Evolutionary conservation across 1,140 invertebrate species (phyloP), one percentile per base, ranked within the genome.

Genomic region (Episyrphus balteatus): DNA sequence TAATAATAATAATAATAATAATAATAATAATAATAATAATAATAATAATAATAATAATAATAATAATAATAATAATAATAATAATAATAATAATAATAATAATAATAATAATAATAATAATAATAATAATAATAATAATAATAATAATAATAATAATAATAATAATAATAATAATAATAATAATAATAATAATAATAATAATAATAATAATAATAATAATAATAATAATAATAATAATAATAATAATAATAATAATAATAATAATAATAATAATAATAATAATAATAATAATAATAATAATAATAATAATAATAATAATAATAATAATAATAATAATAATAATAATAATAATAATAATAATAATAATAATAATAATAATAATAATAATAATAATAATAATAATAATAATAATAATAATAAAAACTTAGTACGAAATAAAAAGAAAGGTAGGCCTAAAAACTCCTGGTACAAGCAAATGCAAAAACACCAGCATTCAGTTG

Each of bases 21-120:
- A 37, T 37, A 37, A 37, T 37, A 37, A 37, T 37, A 37, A 37
- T 37, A 37, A 37, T 37, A 37, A 37, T 37, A 3, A 37, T 37
- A 37, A 37, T 37, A 37, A 37, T 37, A 37, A 37, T 37, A 37
- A 37, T 37, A 37, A n/a, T 37, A 37, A 37, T 37, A 37, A 37
- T 37, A 37, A 37, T 37, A 37, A 37, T 37, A 37, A 37, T 37
- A 37, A 37, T 37, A 37, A 14, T 14, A 37, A 14, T 14, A 37
- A 14, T 14, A 37, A 14, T 14, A 37, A 14, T 14, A 37, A 14
- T 14, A n/a, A 37, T 37, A 37, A 37, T 37, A 37, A 37, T 37
- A 37, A 37, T 37, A 37, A 37, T 37, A 37, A 37, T 37, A 37
- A 37, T 37, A 37, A 37, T 37, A 37, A 37, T 37, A n/a, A 37